phyloP scores from a whole-genome alignment of 2,888 invertebrate genomes.

The Bhutanitis thaidina region DNA sequence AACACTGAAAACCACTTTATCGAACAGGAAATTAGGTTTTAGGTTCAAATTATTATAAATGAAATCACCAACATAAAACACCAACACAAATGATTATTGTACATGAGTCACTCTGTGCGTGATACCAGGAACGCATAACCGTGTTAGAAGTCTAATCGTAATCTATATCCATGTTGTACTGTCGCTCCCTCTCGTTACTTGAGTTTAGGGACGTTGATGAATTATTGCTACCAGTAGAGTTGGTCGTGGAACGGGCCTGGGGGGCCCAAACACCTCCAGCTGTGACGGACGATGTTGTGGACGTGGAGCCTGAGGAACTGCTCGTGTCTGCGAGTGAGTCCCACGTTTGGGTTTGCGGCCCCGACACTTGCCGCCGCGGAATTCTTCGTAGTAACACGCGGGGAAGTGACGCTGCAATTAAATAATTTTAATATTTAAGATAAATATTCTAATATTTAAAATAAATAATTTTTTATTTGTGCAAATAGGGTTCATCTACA shows the following conservation, averaged over 20 bases:
- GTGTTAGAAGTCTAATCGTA: slow-evolving; percentile 47
- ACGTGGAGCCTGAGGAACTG: slow-evolving; percentile 27
- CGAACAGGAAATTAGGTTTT: not conserved
- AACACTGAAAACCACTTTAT: slow-evolving; percentile 9
- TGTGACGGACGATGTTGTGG: slow-evolving; percentile 33
- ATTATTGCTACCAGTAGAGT: slow-evolving; percentile 29
- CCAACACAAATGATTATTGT: slow-evolving; percentile 8
- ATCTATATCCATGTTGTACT: slow-evolving; percentile 74
- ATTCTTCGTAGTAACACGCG: slow-evolving; percentile 21
- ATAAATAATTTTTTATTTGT: too few species aligned
- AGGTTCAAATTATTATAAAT: not conserved
- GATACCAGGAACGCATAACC: slow-evolving; percentile 2
- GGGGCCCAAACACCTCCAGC: slow-evolving; percentile 40
- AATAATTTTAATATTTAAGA: not conserved
- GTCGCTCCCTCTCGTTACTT: slow-evolving; percentile 42
- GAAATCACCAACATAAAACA: not conserved
- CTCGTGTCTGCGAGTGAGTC: slow-evolving; percentile 25
- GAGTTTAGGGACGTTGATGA: slow-evolving; percentile 37
- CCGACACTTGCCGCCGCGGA: not conserved
- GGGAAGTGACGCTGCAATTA: slow-evolving; percentile 13
- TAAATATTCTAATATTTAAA: too few species aligned
- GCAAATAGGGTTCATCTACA: too few species aligned
- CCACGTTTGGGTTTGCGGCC: slow-evolving; percentile 27
- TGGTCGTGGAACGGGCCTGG: slow-evolving; percentile 33
- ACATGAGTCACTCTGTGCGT: slow-evolving; percentile 4